Evolutionary conservation across 2,888 invertebrate species (phyloP), one percentile per base, ranked within the genome.

Genomic region (Opisthograptis luteolata): DNA sequence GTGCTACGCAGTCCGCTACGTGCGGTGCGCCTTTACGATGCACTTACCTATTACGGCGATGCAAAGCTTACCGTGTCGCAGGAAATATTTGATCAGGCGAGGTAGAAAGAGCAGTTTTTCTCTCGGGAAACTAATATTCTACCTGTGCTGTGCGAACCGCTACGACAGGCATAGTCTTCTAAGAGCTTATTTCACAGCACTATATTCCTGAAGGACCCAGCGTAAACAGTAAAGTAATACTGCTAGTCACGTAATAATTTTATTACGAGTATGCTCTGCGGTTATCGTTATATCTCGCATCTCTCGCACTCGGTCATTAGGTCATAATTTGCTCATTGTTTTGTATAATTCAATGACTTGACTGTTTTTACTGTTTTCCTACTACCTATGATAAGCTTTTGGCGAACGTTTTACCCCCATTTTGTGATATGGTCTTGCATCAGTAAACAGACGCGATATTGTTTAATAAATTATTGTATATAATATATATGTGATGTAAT

Each of bases 1-100:
- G 55, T 97, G 97, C 69, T 95, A 97, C 81, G 93, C 94, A 31
- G 96, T 96, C 80, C 94, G 96, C 17, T 96, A n/a, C n/a, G n/a
- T n/a, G n/a, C n/a, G n/a, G n/a, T n/a, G n/a, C n/a, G n/a, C n/a
- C n/a, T n/a, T n/a, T n/a, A n/a, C n/a, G n/a, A n/a, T n/a, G n/a
- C n/a, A n/a, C n/a, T n/a, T n/a, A n/a, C n/a, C n/a, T n/a, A n/a
- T n/a, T n/a, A n/a, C n/a, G n/a, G n/a, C n/a, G n/a, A n/a, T n/a
- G n/a, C n/a, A n/a, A n/a, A n/a, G n/a, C n/a, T n/a, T n/a, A n/a
- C n/a, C n/a, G n/a, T n/a, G n/a, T n/a, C n/a, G n/a, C n/a, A n/a
- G n/a, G n/a, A n/a, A n/a, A n/a, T n/a, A n/a, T n/a, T n/a, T n/a
- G n/a, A n/a, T n/a, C n/a, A n/a, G n/a, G n/a, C n/a, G n/a, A n/a